Evolutionary conservation across 2,888 invertebrate species (phyloP), one percentile per base, ranked within the genome.

Genomic region (Saturnia pavonia): DNA sequence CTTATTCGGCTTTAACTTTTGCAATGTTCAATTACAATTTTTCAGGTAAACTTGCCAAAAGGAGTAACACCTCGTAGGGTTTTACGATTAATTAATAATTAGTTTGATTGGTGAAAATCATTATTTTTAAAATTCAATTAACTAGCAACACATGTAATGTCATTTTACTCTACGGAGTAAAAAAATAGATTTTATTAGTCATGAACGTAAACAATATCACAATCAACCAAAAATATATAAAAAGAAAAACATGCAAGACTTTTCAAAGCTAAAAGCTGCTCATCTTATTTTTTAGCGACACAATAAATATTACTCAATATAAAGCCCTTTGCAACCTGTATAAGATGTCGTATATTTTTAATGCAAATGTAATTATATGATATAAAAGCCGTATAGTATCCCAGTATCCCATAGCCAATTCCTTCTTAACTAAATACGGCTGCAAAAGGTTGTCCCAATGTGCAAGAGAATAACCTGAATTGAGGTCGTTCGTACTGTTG

Each of bases 211-310:
- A 51, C n/a, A 51, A 51, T 51, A 19, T 51, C 51, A 51, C 7
- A 51, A 1, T n/a, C 1, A 25, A 25, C 9, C 8, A 57, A 57
- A 40, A 66, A 42, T 51, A 66, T 25, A 66, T 25, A 14, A 42
- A 54, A 51, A 16, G 66, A 27, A 65, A 82, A 86, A 88, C 92
- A 92, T 92, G 91, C 91, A 91, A 86, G 86, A 86, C 34, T 88
- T 83, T 80, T 82, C 73, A 76, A 88, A 88, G 90, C 91, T 88
- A 82, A 54, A 69, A 74, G 81, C 89, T 89, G 90, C 90, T 87
- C 85, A 84, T 81, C 82, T 87, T 71, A 80, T 79, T 76, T 84
- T 82, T 87, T 88, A 88, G 88, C 82, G 40, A 88, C 79, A 86
- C 80, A 86, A 85, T 79, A 79, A 77, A 54, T 70, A 70, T 67